A percentile compares a stretch with the other conserved stretches of the same genome.
Evolutionary conservation across 2,113 vertebrate genomes (phyloP).

Genomic region (Herpetotheres cachinnans): DNA sequence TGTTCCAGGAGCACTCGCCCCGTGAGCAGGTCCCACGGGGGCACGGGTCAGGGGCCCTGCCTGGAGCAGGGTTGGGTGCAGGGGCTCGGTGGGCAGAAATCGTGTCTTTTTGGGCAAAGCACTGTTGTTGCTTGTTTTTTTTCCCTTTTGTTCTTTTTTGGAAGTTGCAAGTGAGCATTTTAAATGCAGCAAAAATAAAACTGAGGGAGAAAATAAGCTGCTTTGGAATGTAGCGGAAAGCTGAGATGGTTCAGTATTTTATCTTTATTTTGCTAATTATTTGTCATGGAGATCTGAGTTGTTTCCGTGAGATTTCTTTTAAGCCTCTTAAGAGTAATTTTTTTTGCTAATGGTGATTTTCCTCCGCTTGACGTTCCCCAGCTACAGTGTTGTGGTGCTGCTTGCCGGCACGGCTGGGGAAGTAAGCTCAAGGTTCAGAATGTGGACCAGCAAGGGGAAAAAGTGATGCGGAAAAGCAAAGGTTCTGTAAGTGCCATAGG

Average conservation of each 20-base stretch:
- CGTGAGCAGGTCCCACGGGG: not conserved
- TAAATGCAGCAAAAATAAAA: constrained; percentile 15
- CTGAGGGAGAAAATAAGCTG: constrained; percentile 10
- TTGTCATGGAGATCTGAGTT: constrained; percentile 45
- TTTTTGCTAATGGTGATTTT: constrained; percentile 55
- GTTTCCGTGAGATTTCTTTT: constrained; percentile 52
- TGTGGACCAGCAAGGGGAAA: constrained; percentile 10
- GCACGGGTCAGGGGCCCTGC: not conserved
- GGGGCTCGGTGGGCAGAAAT: not conserved
- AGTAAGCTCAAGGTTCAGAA: constrained; percentile 55
- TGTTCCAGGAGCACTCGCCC: not conserved
- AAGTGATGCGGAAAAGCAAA: constrained; percentile 11
- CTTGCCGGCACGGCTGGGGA: not conserved
- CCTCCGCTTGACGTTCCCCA: constrained; percentile 1
- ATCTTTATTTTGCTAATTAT: constrained; percentile 65
- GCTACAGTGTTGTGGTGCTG: constrained; percentile 28
- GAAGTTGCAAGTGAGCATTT: not conserved
- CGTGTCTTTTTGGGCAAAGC: not conserved
- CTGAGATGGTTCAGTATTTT: constrained; percentile 44
- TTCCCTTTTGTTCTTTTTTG: not conserved
- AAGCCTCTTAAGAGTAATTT: constrained; percentile 56
- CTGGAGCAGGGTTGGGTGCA: not conserved
- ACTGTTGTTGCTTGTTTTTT: rapidly evolving
- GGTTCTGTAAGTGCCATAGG: not conserved
- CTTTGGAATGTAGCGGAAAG: constrained; percentile 52